These are phyloP conservation scores for Atlantisia rogersi DNA, from an alignment of 2,113 vertebrate genomes.

Conservation along the genomic window DNA sequence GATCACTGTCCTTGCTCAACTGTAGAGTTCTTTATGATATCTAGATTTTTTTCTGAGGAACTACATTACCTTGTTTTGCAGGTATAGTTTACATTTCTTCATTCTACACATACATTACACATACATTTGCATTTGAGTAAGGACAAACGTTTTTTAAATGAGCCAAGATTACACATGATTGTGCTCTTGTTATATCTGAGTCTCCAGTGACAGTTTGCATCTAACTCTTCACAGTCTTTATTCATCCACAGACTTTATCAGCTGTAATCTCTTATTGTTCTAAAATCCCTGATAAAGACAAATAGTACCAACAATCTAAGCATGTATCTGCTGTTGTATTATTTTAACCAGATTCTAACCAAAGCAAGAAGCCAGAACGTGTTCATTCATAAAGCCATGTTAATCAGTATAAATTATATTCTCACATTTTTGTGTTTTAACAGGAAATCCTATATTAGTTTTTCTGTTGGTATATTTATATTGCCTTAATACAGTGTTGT, in stretches of 20 bases:
- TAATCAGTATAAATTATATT: not conserved
- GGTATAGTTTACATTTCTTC: not conserved
- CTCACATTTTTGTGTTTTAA: not conserved
- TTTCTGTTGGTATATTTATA: not conserved
- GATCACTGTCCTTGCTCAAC: not conserved
- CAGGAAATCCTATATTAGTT: not conserved
- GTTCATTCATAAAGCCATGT: not conserved
- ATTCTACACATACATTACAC: not conserved
- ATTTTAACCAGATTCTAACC: not conserved
- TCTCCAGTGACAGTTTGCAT: not conserved
- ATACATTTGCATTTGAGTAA: not conserved
- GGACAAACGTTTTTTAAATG: not conserved
- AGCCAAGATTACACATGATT: not conserved
- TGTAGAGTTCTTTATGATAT: not conserved
- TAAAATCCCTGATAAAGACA: not conserved
- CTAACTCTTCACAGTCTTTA: not conserved
- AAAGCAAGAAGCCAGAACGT: not conserved
- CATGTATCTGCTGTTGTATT: not conserved
- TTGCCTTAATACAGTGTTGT: not conserved
- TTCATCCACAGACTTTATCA: not conserved
- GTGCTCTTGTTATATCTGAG: not conserved
- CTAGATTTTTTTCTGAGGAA: not conserved
- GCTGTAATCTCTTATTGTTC: not conserved
- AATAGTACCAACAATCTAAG: not conserved
- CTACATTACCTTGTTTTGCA: not conserved